Evolutionary conservation across 2,797 vertebrate genomes (phyloP).

Genomic region (Rhinogobio ventralis): DNA sequence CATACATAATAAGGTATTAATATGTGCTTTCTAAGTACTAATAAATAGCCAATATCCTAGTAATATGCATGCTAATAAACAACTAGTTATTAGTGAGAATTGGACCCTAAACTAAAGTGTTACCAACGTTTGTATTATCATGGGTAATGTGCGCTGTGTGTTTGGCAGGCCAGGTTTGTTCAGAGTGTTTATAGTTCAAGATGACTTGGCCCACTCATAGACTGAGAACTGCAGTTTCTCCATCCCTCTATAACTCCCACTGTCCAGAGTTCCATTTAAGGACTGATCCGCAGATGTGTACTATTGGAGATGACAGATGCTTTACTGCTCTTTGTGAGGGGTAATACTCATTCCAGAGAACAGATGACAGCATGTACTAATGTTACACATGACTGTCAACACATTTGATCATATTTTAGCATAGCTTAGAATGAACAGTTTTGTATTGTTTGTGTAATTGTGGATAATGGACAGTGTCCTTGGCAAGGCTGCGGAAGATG

Average conservation of each 20-base stretch:
- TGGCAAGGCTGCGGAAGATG: not conserved
- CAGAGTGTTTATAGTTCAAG: constrained; percentile 35
- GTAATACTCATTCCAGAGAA: not conserved
- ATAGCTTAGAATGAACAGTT: not conserved
- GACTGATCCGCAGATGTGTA: constrained; percentile 53
- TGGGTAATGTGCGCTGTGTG: not conserved
- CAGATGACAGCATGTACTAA: not conserved
- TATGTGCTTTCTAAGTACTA: too few species aligned
- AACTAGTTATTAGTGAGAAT: too few species aligned
- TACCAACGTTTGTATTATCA: not conserved
- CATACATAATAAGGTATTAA: too few species aligned
- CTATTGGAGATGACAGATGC: constrained; percentile 41
- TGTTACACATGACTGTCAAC: not conserved
- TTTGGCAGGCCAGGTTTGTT: constrained; percentile 16
- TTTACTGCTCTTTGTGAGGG: constrained; percentile 25
- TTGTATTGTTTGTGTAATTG: not conserved
- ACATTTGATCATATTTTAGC: not conserved
- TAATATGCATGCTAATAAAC: too few species aligned
- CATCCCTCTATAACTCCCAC: constrained; percentile 49
- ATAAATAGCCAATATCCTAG: too few species aligned
- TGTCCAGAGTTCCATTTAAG: constrained; percentile 61
- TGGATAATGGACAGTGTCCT: not conserved
- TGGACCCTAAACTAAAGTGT: too few species aligned
- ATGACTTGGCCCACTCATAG: constrained; percentile 35
- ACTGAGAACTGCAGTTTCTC: constrained; percentile 11